Evolutionary conservation across 2,113 vertebrate species (phyloP).

Genomic region (Thomomys bottae): DNA sequence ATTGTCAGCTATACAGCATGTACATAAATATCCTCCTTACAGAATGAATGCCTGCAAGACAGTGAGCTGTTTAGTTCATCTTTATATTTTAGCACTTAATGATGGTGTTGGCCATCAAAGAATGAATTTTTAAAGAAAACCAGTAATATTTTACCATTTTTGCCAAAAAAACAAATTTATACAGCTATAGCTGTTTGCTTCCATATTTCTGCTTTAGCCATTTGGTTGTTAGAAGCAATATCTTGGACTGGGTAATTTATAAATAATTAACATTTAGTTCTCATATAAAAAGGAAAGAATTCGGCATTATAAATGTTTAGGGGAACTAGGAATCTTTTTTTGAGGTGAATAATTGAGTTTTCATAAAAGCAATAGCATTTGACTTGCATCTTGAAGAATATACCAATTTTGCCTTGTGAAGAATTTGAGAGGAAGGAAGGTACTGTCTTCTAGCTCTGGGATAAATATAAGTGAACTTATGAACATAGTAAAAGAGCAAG

Average conservation of each 20-base stretch:
- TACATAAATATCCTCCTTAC: background rate
- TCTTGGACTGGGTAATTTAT: no score
- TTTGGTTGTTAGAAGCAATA: no score
- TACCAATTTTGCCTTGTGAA: background rate
- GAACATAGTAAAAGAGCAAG: background rate
- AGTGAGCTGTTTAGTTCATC: background rate
- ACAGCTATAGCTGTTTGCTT: no score
- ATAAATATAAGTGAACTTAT: background rate
- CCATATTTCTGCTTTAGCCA: no score
- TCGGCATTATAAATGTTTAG: background rate
- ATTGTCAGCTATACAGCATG: background rate
- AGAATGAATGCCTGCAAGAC: background rate
- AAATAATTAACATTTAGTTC: no score
- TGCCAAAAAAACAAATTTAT: no score
- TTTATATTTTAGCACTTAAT: background rate
- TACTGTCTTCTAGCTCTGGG: background rate
- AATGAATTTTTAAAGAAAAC: background rate
- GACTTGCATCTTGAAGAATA: background rate
- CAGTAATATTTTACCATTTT: no score
- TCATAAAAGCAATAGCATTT: background rate
- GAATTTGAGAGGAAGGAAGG: background rate
- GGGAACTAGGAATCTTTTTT: background rate
- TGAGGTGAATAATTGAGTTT: background rate
- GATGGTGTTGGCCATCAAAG: background rate
- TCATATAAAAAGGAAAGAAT: background rate